Base-by-base conservation (phyloP, 2,797 vertebrate genomes). In the Tadarida brasiliensis region DNA sequence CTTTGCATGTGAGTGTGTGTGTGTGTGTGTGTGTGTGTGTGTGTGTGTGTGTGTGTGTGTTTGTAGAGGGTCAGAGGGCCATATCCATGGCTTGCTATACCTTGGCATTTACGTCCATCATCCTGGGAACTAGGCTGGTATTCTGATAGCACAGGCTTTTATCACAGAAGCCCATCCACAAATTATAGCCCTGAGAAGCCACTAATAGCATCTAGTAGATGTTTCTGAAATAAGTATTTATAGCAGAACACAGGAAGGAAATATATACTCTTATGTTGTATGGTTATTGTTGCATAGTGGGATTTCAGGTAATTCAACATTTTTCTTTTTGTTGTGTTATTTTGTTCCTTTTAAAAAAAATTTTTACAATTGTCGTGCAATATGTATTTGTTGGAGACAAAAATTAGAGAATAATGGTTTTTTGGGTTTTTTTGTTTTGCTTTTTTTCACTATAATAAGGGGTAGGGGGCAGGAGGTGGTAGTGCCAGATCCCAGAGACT, bases 221-320 rank as follows among this genome's bases (percentile, higher is more conserved):
- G 17, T 91, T 97, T 96, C 84, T 67, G 65, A 92, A 97, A 61
- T 87, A 87, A 47, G 30, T 90, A 94, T 94, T 95, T 73, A 94
- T 61, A 84, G 92, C 35, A 95, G 87, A 92, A 96, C n/a, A 95
- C 54, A 90, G 67, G 44, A 94, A 93, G 61, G 80, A 96, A 95
- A 94, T 91, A 87, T 91, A 87, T 20, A 94, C n/a, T 63, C 78
- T 90, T 90, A 91, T 56, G 15, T 76, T 91, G 89, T 80, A 77
- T 77, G n/a, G 71, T 76, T 89, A 63, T 63, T 91, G 49, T 44
- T 84, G 15, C 54, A 39, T 71, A 76, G 67, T 96, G 16, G 54
- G 61, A 51, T 95, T 91, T 91, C 71, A 97, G n/a, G 26, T 93
- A 93, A 93, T 59, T 90, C 56, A 74, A 73, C 24, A 67, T 47